Conservation (phyloP, 2,888 invertebrate genomes). For the Xanthia icteritia region DNA sequence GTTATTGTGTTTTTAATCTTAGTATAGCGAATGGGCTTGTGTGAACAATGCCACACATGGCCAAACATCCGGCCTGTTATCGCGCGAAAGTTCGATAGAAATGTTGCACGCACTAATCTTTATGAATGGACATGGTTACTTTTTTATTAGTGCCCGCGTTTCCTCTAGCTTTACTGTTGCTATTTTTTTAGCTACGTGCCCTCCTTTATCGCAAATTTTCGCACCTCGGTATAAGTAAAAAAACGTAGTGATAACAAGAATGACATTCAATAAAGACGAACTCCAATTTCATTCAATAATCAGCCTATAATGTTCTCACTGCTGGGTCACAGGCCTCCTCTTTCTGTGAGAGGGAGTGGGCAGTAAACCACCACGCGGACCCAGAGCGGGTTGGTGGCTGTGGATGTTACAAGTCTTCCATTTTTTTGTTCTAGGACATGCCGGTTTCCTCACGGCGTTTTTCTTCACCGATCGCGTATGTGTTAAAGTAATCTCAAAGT, state of each 20-base stretch:
- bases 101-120: slow-evolving; percentile 75
- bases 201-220: slow-evolving; percentile 10
- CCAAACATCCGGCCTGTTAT: slow-evolving; percentile 87
- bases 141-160: slow-evolving; percentile 67
- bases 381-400: too few species aligned
- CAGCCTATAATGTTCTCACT: too few species aligned
- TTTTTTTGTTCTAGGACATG: too few species aligned
- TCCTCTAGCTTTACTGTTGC: slow-evolving; percentile 51
- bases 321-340: too few species aligned
- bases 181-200: slow-evolving; percentile 14
- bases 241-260: slow-evolving; percentile 18
- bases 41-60: slow-evolving; percentile 84
- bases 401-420: too few species aligned
- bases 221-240: not conserved
- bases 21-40: slow-evolving; percentile 71
- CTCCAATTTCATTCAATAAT: slow-evolving; percentile 25
- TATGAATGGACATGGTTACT: slow-evolving; percentile 76
- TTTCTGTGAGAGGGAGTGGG: too few species aligned
- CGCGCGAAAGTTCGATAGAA: slow-evolving; percentile 81
- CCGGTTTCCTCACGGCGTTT: too few species aligned
- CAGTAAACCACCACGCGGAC: too few species aligned
- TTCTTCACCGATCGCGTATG: not conserved
- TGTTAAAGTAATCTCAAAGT: slow-evolving; percentile 14
- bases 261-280: slow-evolving; percentile 28
- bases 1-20: slow-evolving; percentile 66